Base-by-base conservation (phyloP, 2,113 vertebrate genomes). In the Platichthys flesus region DNA sequence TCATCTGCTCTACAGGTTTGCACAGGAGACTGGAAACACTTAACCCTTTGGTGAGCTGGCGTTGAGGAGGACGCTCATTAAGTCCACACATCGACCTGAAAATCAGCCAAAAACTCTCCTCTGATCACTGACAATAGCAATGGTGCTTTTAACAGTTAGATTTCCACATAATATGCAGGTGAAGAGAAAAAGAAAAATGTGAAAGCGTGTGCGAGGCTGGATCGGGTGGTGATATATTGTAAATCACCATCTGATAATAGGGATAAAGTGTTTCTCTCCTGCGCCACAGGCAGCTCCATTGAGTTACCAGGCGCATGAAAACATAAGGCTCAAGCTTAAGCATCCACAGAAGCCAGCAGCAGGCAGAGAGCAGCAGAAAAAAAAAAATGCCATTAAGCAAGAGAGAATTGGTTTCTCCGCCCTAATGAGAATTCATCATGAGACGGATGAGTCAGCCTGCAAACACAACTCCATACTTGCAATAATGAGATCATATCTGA, bases 1-100 rank as follows among this genome's bases (percentile, higher is more conserved):
- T 90, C 88, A 82, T 90, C 85, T 86, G 83, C 56, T 68, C 77
- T 87, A 74, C 92, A 91, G 92, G 91, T 93, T 92, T 77, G 76
- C 90, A 92, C 90, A 93, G 78, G 86, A 92, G 85, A 75, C 71
- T 5, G 51, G 54, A 71, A 83, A 79, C 18, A 54, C 62, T 91
- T 91, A 90, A 91, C 83, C 81, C 84, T 83, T 83, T 55, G 18
- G 23, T 24, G 63, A 77, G 86, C 64, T 76, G 65, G 26, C 9
- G 47, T 3, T 58, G 28, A 45, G 21, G 56, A 78, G 59, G 26
- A 76, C 5, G 9, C 40, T 56, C 24, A 52, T 75, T 49, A 37
- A 67, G 14, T 6, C 3, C 26, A 40, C 3, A 5, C 4, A 52
- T 63, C 13, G 52, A 2, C 40, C 12, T 64, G 3, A 64, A 67